Base-by-base conservation (phyloP, 2,888 invertebrate species). In the Opisthograptis luteolata region DNA sequence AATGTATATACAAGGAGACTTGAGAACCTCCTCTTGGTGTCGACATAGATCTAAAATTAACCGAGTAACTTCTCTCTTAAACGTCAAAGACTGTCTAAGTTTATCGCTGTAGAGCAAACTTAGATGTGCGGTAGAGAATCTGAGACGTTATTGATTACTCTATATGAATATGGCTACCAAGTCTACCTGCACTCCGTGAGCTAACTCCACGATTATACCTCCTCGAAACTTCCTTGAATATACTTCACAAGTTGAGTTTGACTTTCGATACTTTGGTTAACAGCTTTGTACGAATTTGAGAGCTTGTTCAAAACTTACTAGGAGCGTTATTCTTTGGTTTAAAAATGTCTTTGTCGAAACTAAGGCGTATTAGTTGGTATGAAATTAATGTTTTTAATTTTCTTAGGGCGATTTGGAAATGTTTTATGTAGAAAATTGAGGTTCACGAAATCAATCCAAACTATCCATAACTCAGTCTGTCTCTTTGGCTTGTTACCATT, bases 101-200 rank as follows among this genome's bases (percentile, higher is more conserved):
- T 30, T 24, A 31, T 19, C 41, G 19, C 12, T n/a, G 17, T 50
- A 44, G 36, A 44, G 51, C 35, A 10, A 36, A 48, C 46, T 43
- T 49, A 22, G 37, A 47, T 37, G 31, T n/a, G n/a, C n/a, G n/a
- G n/a, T 50, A 50, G 43, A 50, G 53, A 41, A 40, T 30, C 32
- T 36, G 50, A 59, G 42, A 47, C 25, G 45, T 48, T 54, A 56
- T 51, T 56, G 53, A 56, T 59, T 45, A 49, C 37, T 30, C 20
- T 40, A 19, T 44, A 34, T 31, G 39, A 27, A 24, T 47, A n/a
- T n/a, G n/a, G n/a, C 34, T 25, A 20, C 31, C 17, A 40, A 22
- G 20, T 34, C 34, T 9, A 34, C 35, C 34, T 36, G 30, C 41
- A 48, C 3, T 28, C 19, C 9, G 28, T 35, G 35, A 27, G 14